Conservation (phyloP, 2,888 invertebrate species). For the Keiferia lycopersicella region DNA sequence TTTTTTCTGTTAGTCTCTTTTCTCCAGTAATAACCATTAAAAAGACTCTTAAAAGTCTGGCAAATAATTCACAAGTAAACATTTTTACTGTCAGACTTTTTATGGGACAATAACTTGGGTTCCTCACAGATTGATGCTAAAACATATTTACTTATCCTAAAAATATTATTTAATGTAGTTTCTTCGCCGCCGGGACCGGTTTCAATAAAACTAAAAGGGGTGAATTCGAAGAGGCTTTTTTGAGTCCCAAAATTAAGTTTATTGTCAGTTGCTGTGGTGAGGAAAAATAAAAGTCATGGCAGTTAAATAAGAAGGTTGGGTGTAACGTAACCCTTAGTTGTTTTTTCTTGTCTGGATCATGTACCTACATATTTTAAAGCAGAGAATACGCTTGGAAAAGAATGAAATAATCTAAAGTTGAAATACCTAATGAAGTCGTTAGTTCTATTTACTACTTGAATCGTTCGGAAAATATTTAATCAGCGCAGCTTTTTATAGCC, state of each 20-base stretch:
- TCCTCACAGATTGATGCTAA: conserved; percentile 41
- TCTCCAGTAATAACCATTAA: neutral
- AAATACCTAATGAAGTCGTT: no score
- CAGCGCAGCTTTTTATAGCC: no score
- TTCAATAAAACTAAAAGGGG: conserved; percentile 56
- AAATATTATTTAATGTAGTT: conserved; percentile 41
- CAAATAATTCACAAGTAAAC: conserved; percentile 10
- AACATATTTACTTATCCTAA: conserved; percentile 40
- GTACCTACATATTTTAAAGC: no score
- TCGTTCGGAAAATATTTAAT: no score
- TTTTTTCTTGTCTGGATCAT: no score
- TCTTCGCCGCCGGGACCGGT: conserved; percentile 36
- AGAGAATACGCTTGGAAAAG: no score
- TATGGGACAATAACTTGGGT: conserved; percentile 25
- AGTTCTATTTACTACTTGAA: no score
- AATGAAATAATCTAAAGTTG: no score
- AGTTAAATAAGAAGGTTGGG: neutral
- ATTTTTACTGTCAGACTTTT: conserved; percentile 16
- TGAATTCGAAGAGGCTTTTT: conserved; percentile 28
- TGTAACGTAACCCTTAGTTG: no score
- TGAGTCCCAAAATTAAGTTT: conserved; percentile 48
- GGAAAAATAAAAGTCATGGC: conserved; percentile 23
- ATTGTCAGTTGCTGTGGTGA: conserved; percentile 49
- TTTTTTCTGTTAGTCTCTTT: neutral
- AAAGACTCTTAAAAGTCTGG: neutral